phyloP scores from a whole-genome alignment of 2,797 vertebrate species.

The Strix occidentalis region DNA sequence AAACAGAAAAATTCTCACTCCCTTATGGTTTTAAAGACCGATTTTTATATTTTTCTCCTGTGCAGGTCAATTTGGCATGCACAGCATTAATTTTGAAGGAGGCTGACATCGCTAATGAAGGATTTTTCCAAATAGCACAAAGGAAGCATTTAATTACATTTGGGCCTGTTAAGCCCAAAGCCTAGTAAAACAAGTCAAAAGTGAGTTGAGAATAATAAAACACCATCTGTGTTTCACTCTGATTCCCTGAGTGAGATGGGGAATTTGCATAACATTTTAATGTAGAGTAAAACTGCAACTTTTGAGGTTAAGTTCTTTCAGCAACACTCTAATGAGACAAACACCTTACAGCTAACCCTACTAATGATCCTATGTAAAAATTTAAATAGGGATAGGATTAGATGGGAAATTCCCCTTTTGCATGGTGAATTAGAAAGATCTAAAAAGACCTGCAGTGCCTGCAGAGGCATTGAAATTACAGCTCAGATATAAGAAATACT shows the following conservation, averaged over 20 bases:
- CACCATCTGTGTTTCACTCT: neutral
- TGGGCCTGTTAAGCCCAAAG: conserved; percentile 15
- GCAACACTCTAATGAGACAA: conserved; percentile 15
- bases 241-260: neutral
- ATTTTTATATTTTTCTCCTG: neutral
- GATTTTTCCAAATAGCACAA: conserved; percentile 40
- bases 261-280: conserved; percentile 46
- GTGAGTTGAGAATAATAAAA: conserved; percentile 48
- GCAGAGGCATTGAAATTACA: neutral
- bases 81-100: neutral
- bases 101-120: conserved; percentile 15
- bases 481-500: neutral
- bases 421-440: conserved; percentile 8
- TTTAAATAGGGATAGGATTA: conserved; percentile 29
- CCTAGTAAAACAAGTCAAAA: conserved; percentile 57
- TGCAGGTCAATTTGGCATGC: neutral
- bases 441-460: neutral
- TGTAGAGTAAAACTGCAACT: neutral
- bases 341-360: conserved; percentile 12
- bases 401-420: conserved; percentile 11
- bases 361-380: conserved; percentile 23
- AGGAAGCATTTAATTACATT: conserved; percentile 51
- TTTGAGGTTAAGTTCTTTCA: neutral
- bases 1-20: neutral
- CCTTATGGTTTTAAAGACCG: neutral